Base-by-base conservation (phyloP, 2,113 vertebrate species). In the Callospermophilus lateralis region DNA sequence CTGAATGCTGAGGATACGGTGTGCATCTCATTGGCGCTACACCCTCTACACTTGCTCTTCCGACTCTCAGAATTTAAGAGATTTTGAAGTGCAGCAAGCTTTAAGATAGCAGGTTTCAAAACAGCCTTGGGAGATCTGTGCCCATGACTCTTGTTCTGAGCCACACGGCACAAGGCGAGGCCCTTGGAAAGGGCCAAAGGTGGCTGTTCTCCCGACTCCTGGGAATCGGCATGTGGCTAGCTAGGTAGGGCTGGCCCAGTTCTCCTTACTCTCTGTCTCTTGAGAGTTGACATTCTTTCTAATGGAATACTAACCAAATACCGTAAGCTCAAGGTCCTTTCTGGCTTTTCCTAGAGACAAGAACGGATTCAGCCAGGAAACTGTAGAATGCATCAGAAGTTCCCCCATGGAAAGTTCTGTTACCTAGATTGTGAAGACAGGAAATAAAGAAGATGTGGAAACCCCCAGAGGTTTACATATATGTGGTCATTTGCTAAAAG, bases 381-480 rank as follows among this genome's bases (percentile, higher is more conserved):
- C 99, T 0, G 99, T 98, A 28, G 99, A 99, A 90, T 99, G 99
- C 98, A 99, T 99, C 98, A 99, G 99, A 95, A 99, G 99, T 97
- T 99, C 99, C 96, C 99, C 99, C 99, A 99, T 99, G 26, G 99
- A 99, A 96, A 99, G 99, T 97, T 99, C 99, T 9, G 99, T 99
- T 91, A 99, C 99, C 99, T 99, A 84, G 34, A 79, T 94, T 68
- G 45, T 72, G 92, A 88, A 97, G 93, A 95, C 6, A 80, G 61
- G 19, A 97, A 42, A 65, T n/a, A 6, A 94, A 80, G 80, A 48
- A 10, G 81, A 51, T 13, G 22, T 32, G 30, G 34, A 20, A 20
- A 39, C 10, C 28, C 63, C 0, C 19, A 26, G 68, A 13, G 13
- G 10, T 6, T 34, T 42, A 68, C 37, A 7, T 6, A 2, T 2